phyloP scores from a whole-genome alignment of 2,113 vertebrate genomes.

The Lophius piscatorius region DNA sequence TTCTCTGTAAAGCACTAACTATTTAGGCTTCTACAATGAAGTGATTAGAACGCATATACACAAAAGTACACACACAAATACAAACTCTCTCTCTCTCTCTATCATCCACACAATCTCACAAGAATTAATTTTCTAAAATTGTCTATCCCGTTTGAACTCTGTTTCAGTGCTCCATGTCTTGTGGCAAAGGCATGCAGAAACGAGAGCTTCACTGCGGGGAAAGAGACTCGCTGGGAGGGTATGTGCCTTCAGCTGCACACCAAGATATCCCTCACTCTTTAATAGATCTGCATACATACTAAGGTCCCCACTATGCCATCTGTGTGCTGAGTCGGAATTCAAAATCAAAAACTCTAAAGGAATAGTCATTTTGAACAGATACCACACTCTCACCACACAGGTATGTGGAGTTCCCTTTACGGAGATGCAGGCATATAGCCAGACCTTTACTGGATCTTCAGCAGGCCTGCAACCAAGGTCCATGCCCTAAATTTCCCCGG shows the following conservation, averaged over 20 bases:
- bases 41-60: background rate
- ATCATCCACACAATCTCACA: slow-evolving; percentile 4
- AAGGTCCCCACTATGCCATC: slow-evolving; percentile 21
- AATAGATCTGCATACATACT: slow-evolving; percentile 23
- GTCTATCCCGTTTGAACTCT: slow-evolving; percentile 20
- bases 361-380: slow-evolving; percentile 4
- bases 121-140: slow-evolving; percentile 39
- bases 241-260: slow-evolving; percentile 49
- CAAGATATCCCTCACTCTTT: slow-evolving; percentile 12
- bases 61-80: too few species aligned
- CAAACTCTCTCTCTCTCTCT: background rate
- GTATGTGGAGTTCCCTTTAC: slow-evolving; percentile 82
- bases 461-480: slow-evolving; percentile 83
- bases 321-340: slow-evolving; percentile 10
- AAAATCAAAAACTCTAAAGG: background rate
- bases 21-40: too few species aligned
- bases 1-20: background rate
- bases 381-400: too few species aligned
- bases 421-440: slow-evolving; percentile 89
- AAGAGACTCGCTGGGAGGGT: slow-evolving; percentile 83
- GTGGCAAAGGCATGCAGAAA: slow-evolving; percentile 85
- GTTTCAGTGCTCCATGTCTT: slow-evolving; percentile 89
- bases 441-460: slow-evolving; percentile 85
- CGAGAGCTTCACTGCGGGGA: slow-evolving; percentile 90
- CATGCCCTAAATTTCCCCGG: slow-evolving; percentile 75